Conservation (phyloP, 2,797 vertebrate species). For the Dromococcyx pavoninus region DNA sequence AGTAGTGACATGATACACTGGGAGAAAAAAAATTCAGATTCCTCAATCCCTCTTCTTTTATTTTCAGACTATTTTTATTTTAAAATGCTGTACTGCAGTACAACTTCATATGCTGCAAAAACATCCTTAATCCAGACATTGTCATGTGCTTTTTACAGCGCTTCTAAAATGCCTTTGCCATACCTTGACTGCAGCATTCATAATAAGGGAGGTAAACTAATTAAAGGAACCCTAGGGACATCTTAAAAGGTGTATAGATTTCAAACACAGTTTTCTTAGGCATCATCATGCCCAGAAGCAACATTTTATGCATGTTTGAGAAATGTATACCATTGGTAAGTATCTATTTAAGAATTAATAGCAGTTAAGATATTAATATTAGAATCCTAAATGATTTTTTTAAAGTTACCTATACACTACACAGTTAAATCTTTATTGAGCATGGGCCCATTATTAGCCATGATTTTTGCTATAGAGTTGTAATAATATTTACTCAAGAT, state of each 20-base stretch:
- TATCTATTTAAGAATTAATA: not conserved
- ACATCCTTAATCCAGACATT: not conserved
- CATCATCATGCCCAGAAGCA: not conserved
- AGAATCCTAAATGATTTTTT: not conserved
- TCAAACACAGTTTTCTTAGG: not conserved
- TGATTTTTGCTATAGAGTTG: not conserved
- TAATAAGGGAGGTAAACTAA: not conserved
- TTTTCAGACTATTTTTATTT: not conserved
- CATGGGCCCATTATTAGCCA: not conserved
- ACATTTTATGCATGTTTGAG: not conserved
- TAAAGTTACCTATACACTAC: not conserved
- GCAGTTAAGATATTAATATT: not conserved
- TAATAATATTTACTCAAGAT: not conserved
- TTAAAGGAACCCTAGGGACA: not conserved
- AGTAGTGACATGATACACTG: not conserved
- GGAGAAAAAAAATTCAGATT: not conserved
- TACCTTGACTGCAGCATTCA: not conserved
- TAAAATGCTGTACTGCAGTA: not conserved
- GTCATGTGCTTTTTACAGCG: not conserved
- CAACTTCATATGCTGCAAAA: not conserved
- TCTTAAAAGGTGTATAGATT: not conserved
- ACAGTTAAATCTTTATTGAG: not conserved
- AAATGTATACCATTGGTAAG: not conserved
- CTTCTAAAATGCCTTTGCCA: not conserved
- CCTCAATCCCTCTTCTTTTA: not conserved